Conservation (phyloP, 23 tunicate species). For the Pegea sp. region DNA sequence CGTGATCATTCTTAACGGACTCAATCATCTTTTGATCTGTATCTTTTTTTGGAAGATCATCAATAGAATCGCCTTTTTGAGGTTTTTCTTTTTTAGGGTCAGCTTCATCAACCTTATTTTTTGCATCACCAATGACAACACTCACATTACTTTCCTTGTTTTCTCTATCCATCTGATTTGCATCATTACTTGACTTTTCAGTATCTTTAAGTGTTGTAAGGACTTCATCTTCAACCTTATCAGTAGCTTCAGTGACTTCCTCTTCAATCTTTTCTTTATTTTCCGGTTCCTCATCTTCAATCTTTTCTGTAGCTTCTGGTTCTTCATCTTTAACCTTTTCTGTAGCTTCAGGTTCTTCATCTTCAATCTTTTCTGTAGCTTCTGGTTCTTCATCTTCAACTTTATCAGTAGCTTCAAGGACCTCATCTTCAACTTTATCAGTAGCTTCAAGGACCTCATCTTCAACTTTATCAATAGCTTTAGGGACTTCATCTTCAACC, state of each 20-base stretch:
- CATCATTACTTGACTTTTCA: background rate
- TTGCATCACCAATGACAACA: too few relatives aligned
- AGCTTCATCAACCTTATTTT: too few relatives aligned
- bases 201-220: too few relatives aligned
- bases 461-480: background rate
- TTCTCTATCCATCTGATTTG: background rate
- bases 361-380: background rate
- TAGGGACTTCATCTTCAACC: too few relatives aligned
- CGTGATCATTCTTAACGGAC: too few relatives aligned
- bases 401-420: too few relatives aligned
- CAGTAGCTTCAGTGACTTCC: background rate
- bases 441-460: background rate
- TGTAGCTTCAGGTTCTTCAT: background rate
- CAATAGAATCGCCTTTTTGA: too few relatives aligned
- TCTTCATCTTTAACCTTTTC: background rate
- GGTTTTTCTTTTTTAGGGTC: too few relatives aligned
- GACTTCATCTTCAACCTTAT: background rate
- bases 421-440: background rate
- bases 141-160: background rate
- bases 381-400: background rate
- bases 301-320: too few relatives aligned
- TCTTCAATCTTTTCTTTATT: background rate
- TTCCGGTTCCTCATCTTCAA: background rate
- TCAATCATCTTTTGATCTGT: too few relatives aligned
- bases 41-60: too few relatives aligned